Conservation (phyloP, 2,888 invertebrate genomes). For the Thereva unica region DNA sequence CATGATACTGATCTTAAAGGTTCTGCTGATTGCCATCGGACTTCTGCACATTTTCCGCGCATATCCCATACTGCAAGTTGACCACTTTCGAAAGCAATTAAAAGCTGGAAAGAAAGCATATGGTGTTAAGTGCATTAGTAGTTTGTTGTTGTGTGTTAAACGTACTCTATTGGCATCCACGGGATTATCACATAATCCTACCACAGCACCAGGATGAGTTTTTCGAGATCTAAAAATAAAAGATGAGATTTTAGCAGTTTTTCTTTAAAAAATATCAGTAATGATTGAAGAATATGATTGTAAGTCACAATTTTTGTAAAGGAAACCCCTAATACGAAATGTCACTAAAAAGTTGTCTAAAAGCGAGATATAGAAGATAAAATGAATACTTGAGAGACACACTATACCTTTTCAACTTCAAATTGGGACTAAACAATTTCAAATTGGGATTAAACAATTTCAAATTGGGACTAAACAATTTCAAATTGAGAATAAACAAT, state of each 20-base stretch:
- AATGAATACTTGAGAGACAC: too few relatives aligned
- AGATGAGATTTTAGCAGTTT: slow-evolving; percentile 36
- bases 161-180: slow-evolving; percentile 92
- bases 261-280: not conserved
- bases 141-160: slow-evolving; percentile 29
- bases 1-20: slow-evolving; percentile 86
- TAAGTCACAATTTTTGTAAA: too few relatives aligned
- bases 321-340: too few relatives aligned
- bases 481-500: too few relatives aligned
- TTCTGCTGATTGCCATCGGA: slow-evolving; percentile 77
- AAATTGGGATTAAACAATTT: too few relatives aligned
- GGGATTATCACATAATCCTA: slow-evolving; percentile 96
- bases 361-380: too few relatives aligned
- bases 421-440: too few relatives aligned
- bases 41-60: slow-evolving; percentile 81
- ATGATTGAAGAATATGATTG: too few relatives aligned
- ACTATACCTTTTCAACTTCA: too few relatives aligned
- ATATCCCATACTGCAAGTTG: slow-evolving; percentile 96
- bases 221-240: slow-evolving; percentile 79
- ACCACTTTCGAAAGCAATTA: slow-evolving; percentile 95
- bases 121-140: slow-evolving; percentile 16
- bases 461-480: too few relatives aligned
- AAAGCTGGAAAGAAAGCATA: slow-evolving; percentile 66
- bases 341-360: too few relatives aligned
- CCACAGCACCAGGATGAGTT: slow-evolving; percentile 95